Evolutionary conservation across 2,113 vertebrate species (phyloP), one percentile per base, ranked within the genome.

Genomic region (Pachypanchax playfairii): DNA sequence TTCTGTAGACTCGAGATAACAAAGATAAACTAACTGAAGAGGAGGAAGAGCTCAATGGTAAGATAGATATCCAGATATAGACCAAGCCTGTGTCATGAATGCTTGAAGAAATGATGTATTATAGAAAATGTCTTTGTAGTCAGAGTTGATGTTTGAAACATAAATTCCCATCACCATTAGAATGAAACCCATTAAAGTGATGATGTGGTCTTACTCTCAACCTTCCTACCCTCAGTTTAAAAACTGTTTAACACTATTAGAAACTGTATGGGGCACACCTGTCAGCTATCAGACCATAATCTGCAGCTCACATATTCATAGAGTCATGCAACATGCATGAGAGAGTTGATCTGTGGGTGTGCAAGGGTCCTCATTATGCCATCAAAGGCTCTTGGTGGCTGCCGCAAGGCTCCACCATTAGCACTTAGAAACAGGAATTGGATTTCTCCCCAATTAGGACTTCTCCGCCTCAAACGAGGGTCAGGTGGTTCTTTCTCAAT

Each of bases 401-500:
- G 44, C 76, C 11, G 20, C 73, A 29, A 66, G 76, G 56, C 65
- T 74, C 48, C 14, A 57, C 52, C 53, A 75, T 53, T 46, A 66
- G 63, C 55, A 73, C 39, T 65, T 52, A 63, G 43, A 64, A 64
- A 58, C 61, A 70, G 70, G 67, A 71, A 77, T 70, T 56, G 66
- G 58, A 65, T 73, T 80, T 70, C 69, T 57, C 63, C 82, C 62
- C 72, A 80, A 85, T 80, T 75, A 84, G 29, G 54, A 75, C 49
- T 79, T 80, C 65, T 62, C 65, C 54, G 73, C 75, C 74, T 75
- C 69, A 67, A 77, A 71, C 59, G 50, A 80, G 54, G 57, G 76
- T 84, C 87, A 80, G 78, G 53, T 84, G 84, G 73, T 76, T 48
- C 64, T 75, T 79, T 74, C 72, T 87, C 79, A 65, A 75, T 77